These are phyloP conservation scores for Pluvialis apricaria DNA, from an alignment of 2,113 vertebrate genomes.

Conservation along the genomic window DNA sequence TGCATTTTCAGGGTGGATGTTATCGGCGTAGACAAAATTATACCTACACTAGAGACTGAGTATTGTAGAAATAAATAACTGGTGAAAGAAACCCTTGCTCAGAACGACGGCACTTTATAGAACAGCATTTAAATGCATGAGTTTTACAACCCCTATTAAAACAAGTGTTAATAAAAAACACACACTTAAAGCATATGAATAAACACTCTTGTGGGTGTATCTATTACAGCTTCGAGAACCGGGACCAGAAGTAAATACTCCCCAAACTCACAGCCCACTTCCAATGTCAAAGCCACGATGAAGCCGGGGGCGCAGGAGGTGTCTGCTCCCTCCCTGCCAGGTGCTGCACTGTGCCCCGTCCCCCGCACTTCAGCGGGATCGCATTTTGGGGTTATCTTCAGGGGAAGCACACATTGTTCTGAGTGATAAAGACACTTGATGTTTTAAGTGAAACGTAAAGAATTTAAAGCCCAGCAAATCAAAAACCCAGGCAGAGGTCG, in stretches of 20 bases:
- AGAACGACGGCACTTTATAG: not conserved
- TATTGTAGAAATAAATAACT: not conserved
- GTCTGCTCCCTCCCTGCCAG: not conserved
- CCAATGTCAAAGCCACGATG: fast-evolving
- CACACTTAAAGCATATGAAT: not conserved
- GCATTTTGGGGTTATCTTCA: not conserved
- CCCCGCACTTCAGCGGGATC: fast-evolving
- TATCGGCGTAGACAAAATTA: not conserved
- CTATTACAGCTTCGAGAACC: not conserved
- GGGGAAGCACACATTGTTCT: too few relatives aligned
- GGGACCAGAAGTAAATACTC: not conserved
- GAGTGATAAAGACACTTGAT: too few relatives aligned
- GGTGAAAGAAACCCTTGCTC: not conserved
- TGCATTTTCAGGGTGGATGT: not conserved
- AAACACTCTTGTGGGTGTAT: not conserved
- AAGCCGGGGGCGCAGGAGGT: not conserved
- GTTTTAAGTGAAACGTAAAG: not conserved
- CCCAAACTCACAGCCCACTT: not conserved
- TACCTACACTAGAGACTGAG: not conserved
- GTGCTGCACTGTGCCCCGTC: fast-evolving
- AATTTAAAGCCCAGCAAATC: not conserved
- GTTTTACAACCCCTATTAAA: slow-evolving; percentile 11
- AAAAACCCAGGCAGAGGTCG: not conserved
- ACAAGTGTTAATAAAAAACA: not conserved
- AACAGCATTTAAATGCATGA: not conserved